Base-by-base conservation (phyloP, 1,140 invertebrate species). In the Cherax quadricarinatus region DNA sequence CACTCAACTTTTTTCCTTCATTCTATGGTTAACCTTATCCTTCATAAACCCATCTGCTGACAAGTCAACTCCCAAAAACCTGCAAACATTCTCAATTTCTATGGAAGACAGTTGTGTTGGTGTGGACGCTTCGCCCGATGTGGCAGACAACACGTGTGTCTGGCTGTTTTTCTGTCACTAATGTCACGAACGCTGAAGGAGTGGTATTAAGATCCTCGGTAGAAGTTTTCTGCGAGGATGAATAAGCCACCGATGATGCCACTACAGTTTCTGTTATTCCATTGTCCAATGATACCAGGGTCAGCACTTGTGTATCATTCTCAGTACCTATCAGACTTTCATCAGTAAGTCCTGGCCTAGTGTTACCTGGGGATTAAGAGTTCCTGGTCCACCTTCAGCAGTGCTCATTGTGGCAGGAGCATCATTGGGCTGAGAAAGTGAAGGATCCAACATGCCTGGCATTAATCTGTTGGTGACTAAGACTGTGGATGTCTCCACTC, bases 401-500 rank as follows among this genome's bases (percentile, higher is more conserved):
- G 9, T 70, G 66, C 66, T 70, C 18, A 18, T n/a, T 70, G 66
- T 70, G 21, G 16, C 18, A n/a, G 21, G 21, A 70, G 66, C 16
- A n/a, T 70, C 21, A 70, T 21, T 0, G 1, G 66, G 66, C 1
- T 18, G 66, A 6, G 16, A n/a, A 21, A n/a, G 18, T 21, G 66
- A 70, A 48, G 62, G 49, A 21, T n/a, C 57, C 62, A 86, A 70
- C 62, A 70, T 62, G 14, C 24, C 62, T 14, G 84, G 57, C 62
- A 62, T 86, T 21, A 70, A 30, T 5, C 1, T 57, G 53, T 5
- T 57, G 53, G 9, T 57, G 53, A 57, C 53, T 57, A 57, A 9
- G n/a, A 48, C 48, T 24, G 62, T 48, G n/a, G 87, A 88, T 16
- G 87, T 49, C 30, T 88, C 87, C 3, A 81, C 18, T 0, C 87